Base-by-base conservation (phyloP, 1,140 invertebrate genomes). In the Aphis gossypii region DNA sequence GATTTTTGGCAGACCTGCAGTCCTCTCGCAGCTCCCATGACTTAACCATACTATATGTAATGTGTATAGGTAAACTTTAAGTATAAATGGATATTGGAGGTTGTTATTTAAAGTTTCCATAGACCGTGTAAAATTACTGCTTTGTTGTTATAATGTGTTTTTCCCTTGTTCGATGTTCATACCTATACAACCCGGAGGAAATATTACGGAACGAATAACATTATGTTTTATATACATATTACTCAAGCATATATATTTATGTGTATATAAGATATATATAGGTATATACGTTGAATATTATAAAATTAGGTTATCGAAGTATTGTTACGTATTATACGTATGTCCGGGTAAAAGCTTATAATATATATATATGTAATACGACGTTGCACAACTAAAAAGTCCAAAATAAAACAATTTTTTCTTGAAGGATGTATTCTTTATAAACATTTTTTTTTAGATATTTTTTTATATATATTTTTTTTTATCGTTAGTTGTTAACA, bases 271-370 rank as follows among this genome's bases (percentile, higher is more conserved):
- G 11, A 0, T n/a, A 14, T 68, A 14, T 68, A 46, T 6, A 6
- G 6, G 18, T 54, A 21, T 23, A 23, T 18, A 76, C n/a, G 14
- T 18, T 51, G 48, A 6, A 76, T n/a, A n/a, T 51, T 35, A 76
- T 76, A 76, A 76, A 76, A 76, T 76, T 76, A 76, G 30, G 14
- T 76, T 76, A n/a, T 76, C n/a, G 60, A 76, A 76, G 41, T 84
- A 41, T 84, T 41, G 41, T 23, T 84, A 38, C 9, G 21, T 84
- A 25, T 38, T 44, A 44, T 84, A 84, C 48, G 14, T 84, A 25
- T 84, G 38, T 44, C 21, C 21, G 38, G 41, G 21, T 84, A 84
- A 44, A 84, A 84, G 83, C 83, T 84, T 38, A 20, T 38, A 0
- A 82, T 38, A 3, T 21, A 83, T 83, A 84, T 23, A 84, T 41